Percentiles rank a stretch among this genome's conserved stretches.
phyloP scores from a whole-genome alignment of 2,113 vertebrate species.

The Dissostichus mawsoni region DNA sequence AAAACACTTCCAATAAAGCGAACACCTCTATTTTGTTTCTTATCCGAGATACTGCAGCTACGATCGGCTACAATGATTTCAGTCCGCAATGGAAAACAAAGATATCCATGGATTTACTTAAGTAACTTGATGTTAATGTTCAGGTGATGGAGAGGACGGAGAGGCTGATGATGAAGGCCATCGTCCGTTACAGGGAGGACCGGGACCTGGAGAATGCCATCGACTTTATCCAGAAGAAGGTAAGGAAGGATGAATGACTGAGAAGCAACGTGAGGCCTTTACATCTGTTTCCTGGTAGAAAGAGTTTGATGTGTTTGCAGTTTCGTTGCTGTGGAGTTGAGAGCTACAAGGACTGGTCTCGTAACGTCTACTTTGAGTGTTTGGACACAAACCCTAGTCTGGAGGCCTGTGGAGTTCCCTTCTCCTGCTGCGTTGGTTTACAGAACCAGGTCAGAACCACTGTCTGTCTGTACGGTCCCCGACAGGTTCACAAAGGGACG shows the following conservation, averaged over 20 bases:
- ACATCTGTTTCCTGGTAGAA: neutral
- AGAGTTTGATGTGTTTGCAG: constrained; percentile 60
- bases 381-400: constrained; percentile 83
- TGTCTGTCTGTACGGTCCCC: neutral
- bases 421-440: constrained; percentile 83
- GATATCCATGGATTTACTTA: no score
- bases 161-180: constrained; percentile 76
- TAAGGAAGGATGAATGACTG: constrained; percentile 35
- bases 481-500: neutral
- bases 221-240: constrained; percentile 89
- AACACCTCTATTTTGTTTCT: neutral
- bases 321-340: constrained; percentile 88
- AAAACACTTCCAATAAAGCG: neutral
- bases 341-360: constrained; percentile 83
- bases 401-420: constrained; percentile 87
- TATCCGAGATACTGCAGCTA: neutral
- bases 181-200: constrained; percentile 84
- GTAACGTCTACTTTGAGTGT: constrained; percentile 86
- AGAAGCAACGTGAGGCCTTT: neutral
- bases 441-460: constrained; percentile 77
- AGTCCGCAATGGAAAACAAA: no score
- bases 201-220: constrained; percentile 87
- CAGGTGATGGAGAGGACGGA: constrained; percentile 83
- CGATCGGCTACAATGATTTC: neutral
- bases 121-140: neutral